A percentile compares a stretch with the other conserved stretches of the same genome.
Evolutionary conservation across 1,140 invertebrate species (phyloP).

Genomic region (Pararge aegeria): DNA sequence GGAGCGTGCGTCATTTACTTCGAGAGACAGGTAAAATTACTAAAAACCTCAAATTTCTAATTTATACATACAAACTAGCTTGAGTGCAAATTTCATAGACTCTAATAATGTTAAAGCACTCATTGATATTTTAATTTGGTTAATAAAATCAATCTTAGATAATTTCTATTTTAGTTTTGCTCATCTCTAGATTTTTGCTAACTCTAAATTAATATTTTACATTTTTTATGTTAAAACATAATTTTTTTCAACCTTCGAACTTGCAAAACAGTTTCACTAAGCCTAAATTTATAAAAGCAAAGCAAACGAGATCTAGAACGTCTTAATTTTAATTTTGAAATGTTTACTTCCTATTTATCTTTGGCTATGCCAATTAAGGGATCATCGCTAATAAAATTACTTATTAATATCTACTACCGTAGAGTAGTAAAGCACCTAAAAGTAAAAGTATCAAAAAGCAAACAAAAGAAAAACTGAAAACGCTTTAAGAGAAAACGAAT

Average conservation of each 20-base stretch:
- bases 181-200: slow-evolving; percentile 63
- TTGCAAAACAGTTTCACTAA: slow-evolving; percentile 10
- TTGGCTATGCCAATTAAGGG: slow-evolving; percentile 72
- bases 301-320: slow-evolving; percentile 31
- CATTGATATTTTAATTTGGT: slow-evolving; percentile 66
- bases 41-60: slow-evolving; percentile 73
- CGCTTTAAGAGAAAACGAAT: slow-evolving; percentile 43
- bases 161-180: slow-evolving; percentile 63
- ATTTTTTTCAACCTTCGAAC: slow-evolving; percentile 22
- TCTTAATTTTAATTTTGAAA: slow-evolving; percentile 32
- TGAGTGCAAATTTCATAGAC: slow-evolving; percentile 65
- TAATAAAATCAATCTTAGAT: slow-evolving; percentile 56
- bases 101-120: slow-evolving; percentile 75
- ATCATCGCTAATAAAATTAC: slow-evolving; percentile 51
- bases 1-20: slow-evolving; percentile 72
- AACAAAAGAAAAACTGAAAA: slow-evolving; percentile 49
- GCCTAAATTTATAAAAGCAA: slow-evolving; percentile 24
- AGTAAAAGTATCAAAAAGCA: slow-evolving; percentile 49
- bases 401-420: slow-evolving; percentile 60
- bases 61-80: slow-evolving; percentile 63
- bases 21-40: slow-evolving; percentile 64
- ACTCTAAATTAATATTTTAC: slow-evolving; percentile 61
- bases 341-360: slow-evolving; percentile 58
- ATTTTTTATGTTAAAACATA: slow-evolving; percentile 13
- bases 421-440: slow-evolving; percentile 72